Evolutionary conservation across 2,888 invertebrate genomes (phyloP).

Genomic region (Lochmaea capreae): DNA sequence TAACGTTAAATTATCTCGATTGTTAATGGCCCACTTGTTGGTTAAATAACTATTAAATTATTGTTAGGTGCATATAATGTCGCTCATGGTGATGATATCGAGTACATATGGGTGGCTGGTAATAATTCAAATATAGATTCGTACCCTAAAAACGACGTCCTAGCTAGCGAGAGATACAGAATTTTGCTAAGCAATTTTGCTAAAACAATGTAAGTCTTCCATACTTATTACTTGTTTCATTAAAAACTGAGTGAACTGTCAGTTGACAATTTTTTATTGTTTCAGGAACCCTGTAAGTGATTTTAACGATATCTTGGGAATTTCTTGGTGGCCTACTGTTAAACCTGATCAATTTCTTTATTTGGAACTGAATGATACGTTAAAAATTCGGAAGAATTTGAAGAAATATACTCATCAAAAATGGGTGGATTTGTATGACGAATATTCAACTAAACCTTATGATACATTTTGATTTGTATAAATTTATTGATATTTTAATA

Average conservation of each 20-base stretch:
- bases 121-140: constrained; percentile 34
- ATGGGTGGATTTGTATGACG: constrained; percentile 43
- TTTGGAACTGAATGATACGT: constrained; percentile 44
- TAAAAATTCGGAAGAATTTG: constrained; percentile 37
- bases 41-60: too few species aligned
- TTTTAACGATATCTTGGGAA: constrained; percentile 29
- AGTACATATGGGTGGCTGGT: constrained; percentile 44
- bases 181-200: constrained; percentile 72
- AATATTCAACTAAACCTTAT: constrained; percentile 38
- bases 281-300: constrained; percentile 59
- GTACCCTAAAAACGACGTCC: constrained; percentile 26
- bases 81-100: constrained; percentile 47
- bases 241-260: too few species aligned
- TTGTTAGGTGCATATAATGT: constrained; percentile 47
- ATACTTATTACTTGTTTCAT: too few species aligned
- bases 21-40: too few species aligned
- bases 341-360: constrained; percentile 37
- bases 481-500: too few species aligned
- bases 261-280: constrained; percentile 13
- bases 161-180: constrained; percentile 29
- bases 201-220: constrained; percentile 65
- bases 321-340: constrained; percentile 42
- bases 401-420: constrained; percentile 34
- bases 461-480: constrained; percentile 27
- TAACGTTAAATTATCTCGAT: too few species aligned